These are phyloP conservation scores for Tamandua tetradactyla DNA, from an alignment of 2,797 vertebrate genomes.

Conservation along the genomic window DNA sequence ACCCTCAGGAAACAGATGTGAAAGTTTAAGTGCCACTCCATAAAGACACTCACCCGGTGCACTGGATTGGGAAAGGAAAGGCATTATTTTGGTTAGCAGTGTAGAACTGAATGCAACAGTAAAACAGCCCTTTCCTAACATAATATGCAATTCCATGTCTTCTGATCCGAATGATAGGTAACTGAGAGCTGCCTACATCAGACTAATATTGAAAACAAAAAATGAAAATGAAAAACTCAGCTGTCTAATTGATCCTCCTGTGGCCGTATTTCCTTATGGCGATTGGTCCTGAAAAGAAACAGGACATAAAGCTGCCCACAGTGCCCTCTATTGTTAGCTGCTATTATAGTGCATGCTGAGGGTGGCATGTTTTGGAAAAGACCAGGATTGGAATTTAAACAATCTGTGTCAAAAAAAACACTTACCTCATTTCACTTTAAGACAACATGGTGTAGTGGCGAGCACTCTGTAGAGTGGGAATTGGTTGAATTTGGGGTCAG, in stretches of 20 bases:
- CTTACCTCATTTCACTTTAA: neutral
- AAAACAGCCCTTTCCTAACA: neutral
- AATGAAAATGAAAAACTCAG: neutral
- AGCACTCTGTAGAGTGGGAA: too few species aligned
- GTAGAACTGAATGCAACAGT: constrained; percentile 39
- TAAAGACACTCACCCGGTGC: neutral
- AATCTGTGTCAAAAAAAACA: neutral
- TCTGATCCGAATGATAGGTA: neutral
- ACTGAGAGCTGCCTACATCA: neutral
- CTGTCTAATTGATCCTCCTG: neutral
- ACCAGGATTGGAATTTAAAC: neutral
- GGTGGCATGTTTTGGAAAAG: neutral
- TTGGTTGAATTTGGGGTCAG: neutral
- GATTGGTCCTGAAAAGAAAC: neutral
- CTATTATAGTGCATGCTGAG: fast-evolving
- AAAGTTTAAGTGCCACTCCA: neutral
- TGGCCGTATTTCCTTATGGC: neutral
- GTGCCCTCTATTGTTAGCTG: neutral
- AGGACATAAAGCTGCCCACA: neutral
- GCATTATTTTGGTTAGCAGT: neutral
- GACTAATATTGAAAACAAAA: neutral
- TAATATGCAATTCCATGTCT: neutral
- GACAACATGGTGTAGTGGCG: fast-evolving
- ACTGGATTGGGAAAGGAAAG: neutral
- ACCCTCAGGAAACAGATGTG: neutral